phyloP scores from a whole-genome alignment of 2,113 vertebrate genomes.

The Gila orcuttii region DNA sequence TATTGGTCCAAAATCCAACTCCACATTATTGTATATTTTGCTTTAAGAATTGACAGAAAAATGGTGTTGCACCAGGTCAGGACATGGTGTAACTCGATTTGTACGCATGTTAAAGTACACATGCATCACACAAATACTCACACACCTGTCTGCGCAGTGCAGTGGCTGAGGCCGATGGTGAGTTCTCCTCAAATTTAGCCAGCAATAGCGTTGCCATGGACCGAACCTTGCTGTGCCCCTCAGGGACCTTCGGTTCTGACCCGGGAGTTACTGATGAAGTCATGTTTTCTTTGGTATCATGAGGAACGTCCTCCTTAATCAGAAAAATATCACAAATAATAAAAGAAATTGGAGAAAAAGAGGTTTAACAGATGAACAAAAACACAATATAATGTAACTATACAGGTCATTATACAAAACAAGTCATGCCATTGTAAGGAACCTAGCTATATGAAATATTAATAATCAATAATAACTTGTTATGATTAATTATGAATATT shows the following conservation, averaged over 20 bases:
- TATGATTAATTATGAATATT: no score
- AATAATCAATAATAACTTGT: no score
- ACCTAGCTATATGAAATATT: no score
- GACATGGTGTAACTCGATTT: neutral
- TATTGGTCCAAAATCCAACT: neutral
- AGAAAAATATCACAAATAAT: neutral
- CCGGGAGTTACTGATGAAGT: constrained; percentile 67
- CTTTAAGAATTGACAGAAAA: neutral
- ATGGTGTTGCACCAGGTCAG: neutral
- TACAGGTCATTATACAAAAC: neutral
- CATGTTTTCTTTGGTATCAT: constrained; percentile 67
- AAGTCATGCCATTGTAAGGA: no score
- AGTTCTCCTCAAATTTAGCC: constrained; percentile 87
- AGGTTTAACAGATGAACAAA: neutral
- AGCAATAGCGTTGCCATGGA: constrained; percentile 90
- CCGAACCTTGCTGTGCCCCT: constrained; percentile 85
- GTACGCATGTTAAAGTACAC: neutral
- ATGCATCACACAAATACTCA: neutral
- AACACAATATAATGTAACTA: neutral
- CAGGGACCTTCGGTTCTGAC: constrained; percentile 70
- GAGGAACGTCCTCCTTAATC: constrained; percentile 76
- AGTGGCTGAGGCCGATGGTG: constrained; percentile 66
- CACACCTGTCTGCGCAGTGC: constrained; percentile 60
- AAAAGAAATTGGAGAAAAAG: neutral
- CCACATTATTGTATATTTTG: neutral